Evolutionary conservation across 1,140 invertebrate species (phyloP), one percentile per base, ranked within the genome.

Genomic region (Drosophila serrata): DNA sequence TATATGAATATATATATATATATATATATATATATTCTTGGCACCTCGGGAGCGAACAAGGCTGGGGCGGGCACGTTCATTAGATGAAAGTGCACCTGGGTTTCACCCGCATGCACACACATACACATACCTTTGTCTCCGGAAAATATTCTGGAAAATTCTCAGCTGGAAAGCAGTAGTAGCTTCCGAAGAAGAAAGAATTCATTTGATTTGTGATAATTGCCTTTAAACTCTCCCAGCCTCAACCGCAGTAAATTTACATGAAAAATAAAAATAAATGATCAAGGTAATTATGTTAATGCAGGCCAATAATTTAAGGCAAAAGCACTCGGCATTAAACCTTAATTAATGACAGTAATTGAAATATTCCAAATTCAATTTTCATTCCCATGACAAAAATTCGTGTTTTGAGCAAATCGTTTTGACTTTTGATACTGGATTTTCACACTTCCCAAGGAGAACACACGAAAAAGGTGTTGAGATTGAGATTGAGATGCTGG

Each of bases 81-180:
- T 65, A 64, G 76, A 59, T 67, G 31, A 45, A 53, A 68, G 74
- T 62, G 68, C 84, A 87, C 82, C 82, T 88, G 82, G 56, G 56
- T 31, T 55, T 46, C 73, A 55, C 74, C 63, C 62, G 35, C 68
- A 72, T 40, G 17, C 6, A 31, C 13, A 29, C 6, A 29, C 53
- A 39, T 24, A 3, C 24, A n/a, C 53, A 56, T 56, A 7, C 15
- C 33, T 24, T 1, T 9, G 19, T 4, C 31, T 61, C 19, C n/a
- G 22, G 3, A 33, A 33, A 61, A 53, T 24, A 12, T 45, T 42
- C 19, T 60, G 60, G 60, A 48, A 67, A 64, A 64, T 67, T 64
- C 64, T 48, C 42, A 61, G 56, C 61, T 60, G 37, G 37, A 60
- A 63, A 63, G 31, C 17, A 15, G 17, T 19, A 17, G 56, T 15